These are phyloP conservation scores for Bubo scandiacus DNA, from an alignment of 2,113 vertebrate genomes.

Conservation along the genomic window DNA sequence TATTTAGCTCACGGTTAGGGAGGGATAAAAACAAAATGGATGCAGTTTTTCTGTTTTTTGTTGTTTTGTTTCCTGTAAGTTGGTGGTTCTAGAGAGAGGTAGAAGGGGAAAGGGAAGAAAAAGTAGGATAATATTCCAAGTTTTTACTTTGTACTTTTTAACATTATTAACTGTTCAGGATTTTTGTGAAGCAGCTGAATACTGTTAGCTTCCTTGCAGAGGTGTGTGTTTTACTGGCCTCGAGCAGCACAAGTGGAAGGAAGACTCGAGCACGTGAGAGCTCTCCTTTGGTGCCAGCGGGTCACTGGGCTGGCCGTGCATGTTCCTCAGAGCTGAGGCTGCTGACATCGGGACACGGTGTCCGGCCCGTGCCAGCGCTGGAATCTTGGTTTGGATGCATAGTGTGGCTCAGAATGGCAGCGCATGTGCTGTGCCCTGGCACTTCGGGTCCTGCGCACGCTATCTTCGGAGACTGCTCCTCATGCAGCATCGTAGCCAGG, in stretches of 20 bases:
- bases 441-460: accelerated
- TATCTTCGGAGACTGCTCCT: not conserved
- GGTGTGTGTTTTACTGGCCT: not conserved
- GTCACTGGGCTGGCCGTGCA: not conserved
- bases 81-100: not conserved
- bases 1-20: not conserved
- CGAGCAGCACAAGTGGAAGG: not conserved
- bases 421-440: not conserved
- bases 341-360: not conserved
- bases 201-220: not conserved
- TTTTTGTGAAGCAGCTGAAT: not conserved
- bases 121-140: too few relatives aligned
- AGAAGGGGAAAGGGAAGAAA: not conserved
- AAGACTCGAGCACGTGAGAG: accelerated
- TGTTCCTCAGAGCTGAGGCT: accelerated
- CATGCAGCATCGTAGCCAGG: accelerated
- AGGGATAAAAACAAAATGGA: not conserved
- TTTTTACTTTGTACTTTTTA: not conserved
- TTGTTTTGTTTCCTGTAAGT: not conserved
- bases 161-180: not conserved
- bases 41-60: not conserved
- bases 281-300: accelerated
- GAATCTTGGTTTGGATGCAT: not conserved
- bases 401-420: not conserved
- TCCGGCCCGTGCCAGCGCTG: not conserved